Conservation (phyloP, 2,797 vertebrate species). For the Leptodactylus fallax region DNA sequence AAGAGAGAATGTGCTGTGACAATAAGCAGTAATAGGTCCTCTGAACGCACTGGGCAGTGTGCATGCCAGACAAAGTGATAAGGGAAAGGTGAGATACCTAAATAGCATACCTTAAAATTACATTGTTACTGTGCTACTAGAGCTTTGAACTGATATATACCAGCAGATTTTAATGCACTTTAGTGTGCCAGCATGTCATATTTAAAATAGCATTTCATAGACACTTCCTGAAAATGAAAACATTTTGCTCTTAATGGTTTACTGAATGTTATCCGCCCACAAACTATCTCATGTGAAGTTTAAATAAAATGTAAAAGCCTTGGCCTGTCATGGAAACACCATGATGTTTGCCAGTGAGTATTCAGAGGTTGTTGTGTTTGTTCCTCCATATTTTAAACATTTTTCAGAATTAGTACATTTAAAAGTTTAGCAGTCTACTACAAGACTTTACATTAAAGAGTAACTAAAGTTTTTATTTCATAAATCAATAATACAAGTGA, state of each 20-base stretch:
- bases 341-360: neutral
- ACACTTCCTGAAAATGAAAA: constrained; percentile 36
- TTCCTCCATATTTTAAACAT: neutral
- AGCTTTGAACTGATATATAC: constrained; percentile 8
- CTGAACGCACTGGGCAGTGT: neutral
- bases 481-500: neutral
- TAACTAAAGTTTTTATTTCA: neutral
- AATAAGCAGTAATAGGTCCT: neutral
- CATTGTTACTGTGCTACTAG: neutral
- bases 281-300: constrained; percentile 19
- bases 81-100: constrained; percentile 18
- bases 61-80: neutral
- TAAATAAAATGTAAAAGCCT: constrained; percentile 23
- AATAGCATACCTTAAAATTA: constrained; percentile 6
- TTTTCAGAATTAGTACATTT: neutral
- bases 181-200: constrained; percentile 33
- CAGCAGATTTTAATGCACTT: constrained; percentile 43
- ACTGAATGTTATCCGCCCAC: constrained; percentile 35
- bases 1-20: constrained; percentile 27
- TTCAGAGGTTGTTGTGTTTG: neutral
- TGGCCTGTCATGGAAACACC: constrained; percentile 4
- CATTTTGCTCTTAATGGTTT: constrained; percentile 40
- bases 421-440: neutral
- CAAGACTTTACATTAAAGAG: neutral
- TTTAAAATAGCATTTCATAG: constrained; percentile 32